These are phyloP conservation scores for Xerus inauris DNA, from an alignment of 2,113 vertebrate species.

Conservation along the genomic window DNA sequence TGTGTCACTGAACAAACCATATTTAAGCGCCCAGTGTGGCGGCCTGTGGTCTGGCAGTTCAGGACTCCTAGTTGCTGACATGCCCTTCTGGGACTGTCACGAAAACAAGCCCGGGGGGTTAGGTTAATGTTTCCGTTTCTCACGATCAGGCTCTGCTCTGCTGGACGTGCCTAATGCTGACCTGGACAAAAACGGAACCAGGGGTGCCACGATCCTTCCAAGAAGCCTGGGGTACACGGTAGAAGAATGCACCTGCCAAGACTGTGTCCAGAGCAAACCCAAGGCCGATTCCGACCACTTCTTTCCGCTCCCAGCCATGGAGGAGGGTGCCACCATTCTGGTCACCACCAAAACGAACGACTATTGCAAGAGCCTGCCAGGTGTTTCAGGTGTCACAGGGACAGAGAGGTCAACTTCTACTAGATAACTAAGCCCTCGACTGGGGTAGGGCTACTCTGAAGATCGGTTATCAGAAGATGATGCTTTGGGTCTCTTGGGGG, in stretches of 20 bases:
- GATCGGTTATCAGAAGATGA: not conserved
- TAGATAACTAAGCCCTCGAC: slow-evolving; percentile 25
- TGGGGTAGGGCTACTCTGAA: not conserved
- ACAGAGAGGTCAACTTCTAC: slow-evolving; percentile 54
- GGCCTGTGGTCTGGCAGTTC: not conserved
- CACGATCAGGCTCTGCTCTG: slow-evolving; percentile 61
- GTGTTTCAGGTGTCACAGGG: slow-evolving; percentile 60
- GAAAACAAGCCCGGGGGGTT: not conserved
- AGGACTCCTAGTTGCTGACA: not conserved
- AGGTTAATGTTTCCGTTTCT: slow-evolving; percentile 70
- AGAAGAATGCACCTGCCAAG: slow-evolving; percentile 84
- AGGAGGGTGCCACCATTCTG: slow-evolving; percentile 89
- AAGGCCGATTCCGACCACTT: slow-evolving; percentile 77
- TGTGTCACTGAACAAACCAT: not conserved
- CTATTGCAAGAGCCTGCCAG: slow-evolving; percentile 77
- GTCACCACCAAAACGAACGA: slow-evolving; percentile 90
- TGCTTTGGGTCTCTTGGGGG: not conserved
- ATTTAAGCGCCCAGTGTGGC: not conserved
- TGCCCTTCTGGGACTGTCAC: not conserved
- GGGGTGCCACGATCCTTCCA: slow-evolving; percentile 26
- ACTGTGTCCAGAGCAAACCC: slow-evolving; percentile 76
- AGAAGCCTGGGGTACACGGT: slow-evolving; percentile 80
- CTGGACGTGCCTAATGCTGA: slow-evolving; percentile 51
- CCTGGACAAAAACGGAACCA: not conserved
- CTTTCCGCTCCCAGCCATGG: slow-evolving; percentile 90